Conservation (phyloP, 1,140 invertebrate species). For the Rhynchophorus ferrugineus region DNA sequence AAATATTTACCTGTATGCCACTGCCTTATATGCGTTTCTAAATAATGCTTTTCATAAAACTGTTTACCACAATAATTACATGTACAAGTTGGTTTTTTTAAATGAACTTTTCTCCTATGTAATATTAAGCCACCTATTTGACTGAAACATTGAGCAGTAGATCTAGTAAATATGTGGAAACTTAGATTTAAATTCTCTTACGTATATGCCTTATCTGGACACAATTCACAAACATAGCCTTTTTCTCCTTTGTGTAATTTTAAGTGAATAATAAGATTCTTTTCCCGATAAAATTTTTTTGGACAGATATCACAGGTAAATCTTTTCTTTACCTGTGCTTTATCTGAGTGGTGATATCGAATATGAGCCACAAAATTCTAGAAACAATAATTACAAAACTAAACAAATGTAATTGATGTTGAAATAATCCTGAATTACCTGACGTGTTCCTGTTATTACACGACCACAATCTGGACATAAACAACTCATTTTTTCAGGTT, state of each 20-base stretch:
- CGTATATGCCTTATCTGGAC: conserved; percentile 20
- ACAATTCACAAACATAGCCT: conserved; percentile 21
- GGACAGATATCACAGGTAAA: conserved; percentile 17
- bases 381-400: not conserved
- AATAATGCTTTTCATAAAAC: conserved; percentile 20
- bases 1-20: conserved; percentile 13
- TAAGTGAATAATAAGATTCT: conserved; percentile 18
- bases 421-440: conserved; percentile 1
- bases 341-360: conserved; percentile 19
- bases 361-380: conserved; percentile 19
- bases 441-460: conserved; percentile 17
- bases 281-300: conserved; percentile 18
- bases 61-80: conserved; percentile 21
- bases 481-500: conserved; percentile 20
- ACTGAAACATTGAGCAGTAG: conserved; percentile 11
- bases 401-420: not conserved
- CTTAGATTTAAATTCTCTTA: conserved; percentile 3
- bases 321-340: conserved; percentile 19
- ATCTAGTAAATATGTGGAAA: no score
- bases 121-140: conserved; percentile 20
- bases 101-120: conserved; percentile 17
- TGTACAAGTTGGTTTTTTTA: conserved; percentile 16
- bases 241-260: conserved; percentile 19
- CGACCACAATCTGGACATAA: conserved; percentile 20
- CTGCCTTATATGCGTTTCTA: conserved; percentile 19